phyloP scores from a whole-genome alignment of 2,888 invertebrate genomes.

The Hyppa rectilinea region DNA sequence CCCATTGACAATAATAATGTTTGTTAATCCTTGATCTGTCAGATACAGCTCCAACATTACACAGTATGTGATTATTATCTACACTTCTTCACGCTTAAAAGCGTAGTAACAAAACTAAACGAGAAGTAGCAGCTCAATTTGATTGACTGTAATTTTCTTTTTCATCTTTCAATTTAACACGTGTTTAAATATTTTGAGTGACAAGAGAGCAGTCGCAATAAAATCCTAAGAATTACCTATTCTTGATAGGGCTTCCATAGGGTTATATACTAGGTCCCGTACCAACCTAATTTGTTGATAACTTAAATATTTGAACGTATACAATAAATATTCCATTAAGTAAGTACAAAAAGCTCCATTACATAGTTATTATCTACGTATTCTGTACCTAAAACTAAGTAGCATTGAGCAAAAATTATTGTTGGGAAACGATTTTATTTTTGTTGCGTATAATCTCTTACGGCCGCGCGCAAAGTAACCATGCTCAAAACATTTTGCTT shows the following conservation, averaged over 20 bases:
- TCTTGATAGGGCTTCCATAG: neutral
- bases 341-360: too few relatives aligned
- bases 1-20: constrained; percentile 41
- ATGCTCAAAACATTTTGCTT: too few relatives aligned
- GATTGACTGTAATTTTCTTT: neutral
- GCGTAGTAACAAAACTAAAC: neutral
- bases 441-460: too few relatives aligned
- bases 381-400: too few relatives aligned
- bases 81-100: neutral
- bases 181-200: neutral
- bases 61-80: neutral
- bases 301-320: neutral
- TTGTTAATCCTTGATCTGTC: constrained; percentile 1
- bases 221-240: too few relatives aligned
- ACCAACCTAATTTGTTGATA: neutral
- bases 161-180: too few relatives aligned
- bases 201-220: neutral
- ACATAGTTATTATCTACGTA: too few relatives aligned
- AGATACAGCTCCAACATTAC: neutral
- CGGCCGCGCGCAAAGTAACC: too few relatives aligned
- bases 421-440: too few relatives aligned
- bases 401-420: too few relatives aligned
- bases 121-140: neutral
- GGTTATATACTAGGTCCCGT: constrained; percentile 18
- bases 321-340: neutral